These are phyloP conservation scores for Flexamia atlantica DNA, from an alignment of 2,888 invertebrate species.

Conservation along the genomic window DNA sequence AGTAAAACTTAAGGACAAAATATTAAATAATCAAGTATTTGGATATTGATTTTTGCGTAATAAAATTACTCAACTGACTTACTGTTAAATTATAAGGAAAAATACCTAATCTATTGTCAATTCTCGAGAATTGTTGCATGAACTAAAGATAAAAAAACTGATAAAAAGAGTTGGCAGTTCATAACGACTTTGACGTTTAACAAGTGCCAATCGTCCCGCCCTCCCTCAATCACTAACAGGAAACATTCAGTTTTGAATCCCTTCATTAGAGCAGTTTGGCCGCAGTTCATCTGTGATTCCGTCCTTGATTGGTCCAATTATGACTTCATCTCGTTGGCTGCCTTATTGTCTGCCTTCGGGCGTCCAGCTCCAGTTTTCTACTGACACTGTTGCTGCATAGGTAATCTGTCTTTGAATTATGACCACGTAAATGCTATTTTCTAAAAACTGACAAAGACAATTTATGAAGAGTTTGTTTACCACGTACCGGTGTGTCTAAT, in stretches of 20 bases:
- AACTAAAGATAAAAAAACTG: no score
- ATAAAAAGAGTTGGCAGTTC: not conserved
- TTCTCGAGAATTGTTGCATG: no score
- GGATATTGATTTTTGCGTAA: no score
- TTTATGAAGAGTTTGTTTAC: no score
- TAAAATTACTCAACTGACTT: no score
- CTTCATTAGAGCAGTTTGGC: constrained; percentile 28
- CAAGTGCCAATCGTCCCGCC: constrained; percentile 9
- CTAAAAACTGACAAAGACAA: no score
- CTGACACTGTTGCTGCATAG: not conserved
- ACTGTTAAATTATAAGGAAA: not conserved
- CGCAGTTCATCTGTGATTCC: constrained; percentile 31
- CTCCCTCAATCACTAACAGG: constrained; percentile 1
- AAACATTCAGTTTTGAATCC: constrained; percentile 39
- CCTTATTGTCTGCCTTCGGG: not conserved
- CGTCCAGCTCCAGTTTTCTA: not conserved
- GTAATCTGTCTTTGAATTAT: no score
- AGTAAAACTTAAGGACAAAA: no score
- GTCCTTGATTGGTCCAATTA: constrained; percentile 28
- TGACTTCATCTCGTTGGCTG: constrained; percentile 19
- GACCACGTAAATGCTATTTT: no score
- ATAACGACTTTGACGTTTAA: not conserved
- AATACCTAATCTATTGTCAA: no score
- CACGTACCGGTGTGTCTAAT: no score
- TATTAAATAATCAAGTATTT: no score